phyloP scores from a whole-genome alignment of 2,113 vertebrate genomes.

The Actenoides hombroni region DNA sequence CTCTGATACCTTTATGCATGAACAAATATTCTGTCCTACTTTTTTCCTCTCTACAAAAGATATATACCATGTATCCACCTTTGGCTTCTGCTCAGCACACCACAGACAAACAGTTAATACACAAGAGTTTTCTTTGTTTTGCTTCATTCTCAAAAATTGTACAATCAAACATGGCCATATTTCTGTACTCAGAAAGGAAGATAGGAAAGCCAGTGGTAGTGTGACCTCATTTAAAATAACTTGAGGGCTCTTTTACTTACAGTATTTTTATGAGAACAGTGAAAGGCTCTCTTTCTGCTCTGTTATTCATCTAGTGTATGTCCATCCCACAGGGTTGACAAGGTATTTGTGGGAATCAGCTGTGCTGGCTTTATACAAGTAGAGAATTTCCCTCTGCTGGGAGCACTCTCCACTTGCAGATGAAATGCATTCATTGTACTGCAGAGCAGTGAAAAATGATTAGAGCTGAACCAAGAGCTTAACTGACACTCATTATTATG shows the following conservation, averaged over 20 bases:
- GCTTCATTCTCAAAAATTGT: neutral
- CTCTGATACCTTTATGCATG: neutral
- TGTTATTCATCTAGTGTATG: neutral
- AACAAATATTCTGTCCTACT: neutral
- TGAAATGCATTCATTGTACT: conserved; percentile 14
- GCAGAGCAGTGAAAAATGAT: conserved; percentile 41
- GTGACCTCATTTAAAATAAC: conserved; percentile 34
- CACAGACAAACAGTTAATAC: neutral
- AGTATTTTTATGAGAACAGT: neutral
- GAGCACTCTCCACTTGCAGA: conserved; percentile 16
- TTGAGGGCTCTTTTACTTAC: neutral
- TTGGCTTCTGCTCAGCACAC: neutral
- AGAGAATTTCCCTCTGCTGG: conserved; percentile 39
- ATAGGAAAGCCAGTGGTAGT: neutral
- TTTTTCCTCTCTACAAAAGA: neutral
- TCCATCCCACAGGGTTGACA: conserved; percentile 37
- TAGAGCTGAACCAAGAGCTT: conserved; percentile 40
- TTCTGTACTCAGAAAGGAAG: neutral
- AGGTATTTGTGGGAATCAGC: conserved; percentile 29
- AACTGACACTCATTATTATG: conserved; percentile 41
- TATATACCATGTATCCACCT: neutral
- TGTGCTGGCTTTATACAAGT: neutral
- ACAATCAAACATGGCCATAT: neutral
- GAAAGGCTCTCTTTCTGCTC: neutral
- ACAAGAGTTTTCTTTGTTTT: neutral